Evolutionary conservation across 2,113 vertebrate genomes (phyloP).

Genomic region (Phyllostomus hastatus): DNA sequence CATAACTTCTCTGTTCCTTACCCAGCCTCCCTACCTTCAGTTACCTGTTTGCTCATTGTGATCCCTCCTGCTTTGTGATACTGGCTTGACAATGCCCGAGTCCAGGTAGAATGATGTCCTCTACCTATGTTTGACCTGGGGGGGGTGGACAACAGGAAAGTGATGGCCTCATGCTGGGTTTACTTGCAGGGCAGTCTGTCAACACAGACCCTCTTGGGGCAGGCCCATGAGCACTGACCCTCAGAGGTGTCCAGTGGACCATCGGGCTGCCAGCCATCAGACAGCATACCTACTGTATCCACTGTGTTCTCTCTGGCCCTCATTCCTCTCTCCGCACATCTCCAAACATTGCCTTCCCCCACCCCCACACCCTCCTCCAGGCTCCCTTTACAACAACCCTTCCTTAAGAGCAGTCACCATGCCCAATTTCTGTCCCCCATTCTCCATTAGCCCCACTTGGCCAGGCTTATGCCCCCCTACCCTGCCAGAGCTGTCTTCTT

Average conservation of each 20-base stretch:
- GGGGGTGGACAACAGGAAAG: not conserved
- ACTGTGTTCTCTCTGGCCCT: no score
- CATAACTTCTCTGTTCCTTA: accelerated
- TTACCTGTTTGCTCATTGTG: not conserved
- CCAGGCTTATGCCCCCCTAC: not conserved
- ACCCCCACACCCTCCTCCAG: not conserved
- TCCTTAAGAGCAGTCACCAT: not conserved
- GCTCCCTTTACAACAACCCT: not conserved
- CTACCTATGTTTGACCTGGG: not conserved
- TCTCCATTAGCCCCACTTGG: not conserved
- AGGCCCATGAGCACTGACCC: not conserved
- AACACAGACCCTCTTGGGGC: no score
- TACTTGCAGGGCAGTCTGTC: not conserved
- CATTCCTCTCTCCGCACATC: not conserved
- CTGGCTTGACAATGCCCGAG: not conserved
- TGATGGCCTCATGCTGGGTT: not conserved
- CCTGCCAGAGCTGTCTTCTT: not conserved
- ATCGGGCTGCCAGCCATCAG: no score
- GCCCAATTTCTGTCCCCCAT: not conserved
- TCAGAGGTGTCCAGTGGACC: not conserved
- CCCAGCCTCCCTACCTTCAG: not conserved
- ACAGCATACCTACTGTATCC: not conserved
- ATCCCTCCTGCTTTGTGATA: not conserved
- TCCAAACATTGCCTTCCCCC: not conserved
- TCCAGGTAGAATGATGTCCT: not conserved